Base-by-base conservation (phyloP, 2,113 vertebrate genomes). In the Rhinichthys klamathensis region DNA sequence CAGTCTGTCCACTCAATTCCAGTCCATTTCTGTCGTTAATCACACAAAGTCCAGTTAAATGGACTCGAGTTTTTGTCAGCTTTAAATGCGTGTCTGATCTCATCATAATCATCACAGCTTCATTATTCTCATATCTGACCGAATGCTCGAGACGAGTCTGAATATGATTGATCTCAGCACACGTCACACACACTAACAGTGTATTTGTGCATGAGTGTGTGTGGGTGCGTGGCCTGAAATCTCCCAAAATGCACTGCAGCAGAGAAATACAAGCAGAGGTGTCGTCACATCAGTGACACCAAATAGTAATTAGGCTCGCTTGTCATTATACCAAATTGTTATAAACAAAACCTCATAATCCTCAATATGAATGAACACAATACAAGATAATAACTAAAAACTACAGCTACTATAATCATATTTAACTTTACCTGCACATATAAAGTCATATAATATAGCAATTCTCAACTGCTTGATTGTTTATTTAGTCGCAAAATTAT, bases 171-270 rank as follows among this genome's bases (percentile, higher is more conserved):
- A 18, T 21, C 54, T 73, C 38, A 6, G 38, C 70, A 38, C 70
- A 73, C 70, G 69, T 73, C 23, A 46, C 41, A 44, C 70, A 74
- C 67, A 70, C 38, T n/a, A 41, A 41, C 69, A 41, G 35, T 70
- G 67, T 69, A 32, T 69, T 69, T 49, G 25, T 51, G 21, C 32
- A 32, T 25, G 83, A 61, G 41, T 41, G 41, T 41, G 84, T 65
- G 80, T 69, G 56, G 89, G 82, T 49, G 30, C 61, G 5, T 18
- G 74, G 83, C 83, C 90, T 82, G 60, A 87, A 85, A 86, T 86
- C 74, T 49, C 73, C 81, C 73, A 72, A 63, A 79, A 80, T 54
- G 63, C 85, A 88, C 76, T 84, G 73, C 60, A 8, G 32, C 49
- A 73, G 41, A 58, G 23, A 58, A 80, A 38, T 30, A 84, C 25